Conservation (phyloP, 2,888 invertebrate species). For the Blastobasis lacticolella region DNA sequence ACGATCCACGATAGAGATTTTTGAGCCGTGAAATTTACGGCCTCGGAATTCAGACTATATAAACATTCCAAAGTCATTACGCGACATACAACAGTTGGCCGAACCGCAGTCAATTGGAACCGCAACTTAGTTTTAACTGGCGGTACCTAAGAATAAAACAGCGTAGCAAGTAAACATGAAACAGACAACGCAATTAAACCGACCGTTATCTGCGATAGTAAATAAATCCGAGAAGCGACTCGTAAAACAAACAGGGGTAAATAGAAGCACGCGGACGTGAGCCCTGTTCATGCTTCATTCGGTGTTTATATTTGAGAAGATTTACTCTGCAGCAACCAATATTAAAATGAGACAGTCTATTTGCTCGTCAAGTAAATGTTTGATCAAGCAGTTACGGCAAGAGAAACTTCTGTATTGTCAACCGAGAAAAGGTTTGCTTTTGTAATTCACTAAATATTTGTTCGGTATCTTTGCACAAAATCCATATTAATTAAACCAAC, state of each 20-base stretch:
- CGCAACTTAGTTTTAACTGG: not conserved
- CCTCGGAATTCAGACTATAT: no score
- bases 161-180: conserved; percentile 36
- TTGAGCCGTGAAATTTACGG: no score
- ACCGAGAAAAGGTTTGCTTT: not conserved
- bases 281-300: not conserved
- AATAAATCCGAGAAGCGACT: conserved; percentile 43
- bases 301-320: conserved; percentile 30
- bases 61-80: conserved; percentile 9
- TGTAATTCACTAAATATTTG: no score
- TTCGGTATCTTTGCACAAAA: no score
- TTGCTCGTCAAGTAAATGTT: conserved; percentile 23
- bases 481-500: no score
- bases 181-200: conserved; percentile 51
- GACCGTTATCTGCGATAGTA: conserved; percentile 53
- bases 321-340: conserved; percentile 29
- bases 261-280: conserved; percentile 23
- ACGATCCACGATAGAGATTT: no score
- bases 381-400: conserved; percentile 6
- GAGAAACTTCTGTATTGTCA: conserved; percentile 11
- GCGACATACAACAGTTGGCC: not conserved
- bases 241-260: conserved; percentile 45
- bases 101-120: not conserved
- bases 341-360: conserved; percentile 20
- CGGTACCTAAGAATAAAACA: conserved; percentile 12